Conservation (phyloP, 2,113 vertebrate genomes). For the Spea bombifrons region DNA sequence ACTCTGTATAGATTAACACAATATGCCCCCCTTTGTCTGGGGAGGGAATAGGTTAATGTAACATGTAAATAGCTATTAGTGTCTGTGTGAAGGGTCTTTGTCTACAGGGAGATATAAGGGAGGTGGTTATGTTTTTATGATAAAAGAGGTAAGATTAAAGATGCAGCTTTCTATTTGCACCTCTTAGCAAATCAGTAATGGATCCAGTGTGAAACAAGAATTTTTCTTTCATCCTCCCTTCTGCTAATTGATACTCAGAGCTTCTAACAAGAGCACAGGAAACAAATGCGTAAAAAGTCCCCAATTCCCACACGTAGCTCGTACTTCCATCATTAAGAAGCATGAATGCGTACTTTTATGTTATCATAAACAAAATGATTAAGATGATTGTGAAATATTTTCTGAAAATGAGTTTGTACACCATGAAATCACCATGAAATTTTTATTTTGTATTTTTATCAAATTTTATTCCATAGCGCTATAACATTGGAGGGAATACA, state of each 20-base stretch:
- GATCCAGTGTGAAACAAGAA: slow-evolving; percentile 45
- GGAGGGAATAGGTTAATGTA: neutral
- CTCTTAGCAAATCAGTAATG: slow-evolving; percentile 51
- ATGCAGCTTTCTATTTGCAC: neutral
- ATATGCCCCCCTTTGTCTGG: neutral
- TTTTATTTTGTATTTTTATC: no score
- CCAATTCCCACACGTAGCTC: neutral
- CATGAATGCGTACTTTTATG: neutral
- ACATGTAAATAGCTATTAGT: neutral
- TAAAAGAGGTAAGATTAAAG: slow-evolving; percentile 11
- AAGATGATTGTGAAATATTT: no score
- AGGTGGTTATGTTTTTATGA: neutral
- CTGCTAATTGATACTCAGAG: slow-evolving; percentile 58
- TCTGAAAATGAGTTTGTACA: no score
- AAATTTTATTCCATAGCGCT: no score
- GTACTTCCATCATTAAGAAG: neutral
- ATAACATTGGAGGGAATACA: no score
- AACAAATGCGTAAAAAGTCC: slow-evolving; percentile 48
- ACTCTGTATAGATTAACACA: no score
- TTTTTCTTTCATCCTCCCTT: slow-evolving; percentile 63
- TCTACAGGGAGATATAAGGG: neutral
- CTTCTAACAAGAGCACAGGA: slow-evolving; percentile 62
- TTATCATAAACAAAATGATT: neutral
- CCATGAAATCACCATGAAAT: no score
- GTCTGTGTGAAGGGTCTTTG: neutral